phyloP scores from a whole-genome alignment of 2,797 vertebrate species.

The Xiphorhynchus erythropygius region DNA sequence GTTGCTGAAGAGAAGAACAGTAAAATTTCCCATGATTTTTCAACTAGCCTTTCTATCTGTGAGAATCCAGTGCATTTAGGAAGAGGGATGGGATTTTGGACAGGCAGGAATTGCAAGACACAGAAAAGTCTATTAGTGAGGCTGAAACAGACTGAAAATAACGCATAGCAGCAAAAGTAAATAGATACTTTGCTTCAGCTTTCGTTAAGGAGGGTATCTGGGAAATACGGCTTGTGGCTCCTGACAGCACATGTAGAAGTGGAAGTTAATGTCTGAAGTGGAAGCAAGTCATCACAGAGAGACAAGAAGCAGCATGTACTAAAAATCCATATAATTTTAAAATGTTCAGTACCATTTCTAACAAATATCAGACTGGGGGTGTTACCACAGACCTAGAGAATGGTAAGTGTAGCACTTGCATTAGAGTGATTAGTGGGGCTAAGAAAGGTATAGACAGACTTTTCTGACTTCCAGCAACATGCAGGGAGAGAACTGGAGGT shows the following conservation, averaged over 20 bases:
- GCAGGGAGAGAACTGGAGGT: background rate
- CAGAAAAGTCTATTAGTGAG: background rate
- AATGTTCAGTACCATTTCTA: background rate
- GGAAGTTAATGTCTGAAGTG: background rate
- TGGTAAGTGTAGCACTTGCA: background rate
- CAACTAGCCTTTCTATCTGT: background rate
- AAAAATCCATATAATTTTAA: background rate
- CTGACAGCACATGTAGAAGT: background rate
- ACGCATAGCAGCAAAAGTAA: background rate
- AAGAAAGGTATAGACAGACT: background rate
- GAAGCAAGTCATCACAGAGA: background rate
- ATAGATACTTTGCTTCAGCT: background rate
- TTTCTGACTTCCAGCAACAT: background rate
- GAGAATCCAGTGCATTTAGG: background rate
- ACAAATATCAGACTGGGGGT: background rate
- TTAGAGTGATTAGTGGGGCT: background rate
- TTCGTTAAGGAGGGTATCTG: background rate
- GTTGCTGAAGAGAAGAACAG: background rate
- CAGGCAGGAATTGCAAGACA: background rate
- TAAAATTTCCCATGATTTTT: background rate
- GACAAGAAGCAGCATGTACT: background rate
- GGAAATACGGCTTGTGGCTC: background rate
- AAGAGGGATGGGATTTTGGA: background rate
- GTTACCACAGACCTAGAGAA: background rate
- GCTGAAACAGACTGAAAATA: background rate